Evolutionary conservation across 2,888 invertebrate species (phyloP).

Genomic region (Augochlorella aurata): DNA sequence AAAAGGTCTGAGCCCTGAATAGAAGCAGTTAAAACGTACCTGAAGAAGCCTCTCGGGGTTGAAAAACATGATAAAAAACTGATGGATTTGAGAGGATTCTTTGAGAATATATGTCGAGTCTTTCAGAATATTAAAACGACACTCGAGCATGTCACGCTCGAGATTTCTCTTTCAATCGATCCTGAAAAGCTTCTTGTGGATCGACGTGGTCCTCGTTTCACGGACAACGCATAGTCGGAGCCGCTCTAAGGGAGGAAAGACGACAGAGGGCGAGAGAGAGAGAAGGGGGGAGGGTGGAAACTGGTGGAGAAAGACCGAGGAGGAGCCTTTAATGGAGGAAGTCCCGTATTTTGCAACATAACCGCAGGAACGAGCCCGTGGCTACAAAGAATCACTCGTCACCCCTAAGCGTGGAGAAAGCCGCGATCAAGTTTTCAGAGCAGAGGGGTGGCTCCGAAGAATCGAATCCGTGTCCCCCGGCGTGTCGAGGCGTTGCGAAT

Average conservation of each 20-base stretch:
- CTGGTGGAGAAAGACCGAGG: too few species aligned
- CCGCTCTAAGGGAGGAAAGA: background rate
- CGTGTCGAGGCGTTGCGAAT: constrained; percentile 40
- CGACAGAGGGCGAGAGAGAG: too few species aligned
- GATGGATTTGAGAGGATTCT: background rate
- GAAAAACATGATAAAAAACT: background rate
- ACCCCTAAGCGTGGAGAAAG: constrained; percentile 57
- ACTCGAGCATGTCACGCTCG: constrained; percentile 6
- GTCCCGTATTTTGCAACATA: constrained; percentile 69
- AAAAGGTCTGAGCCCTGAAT: background rate
- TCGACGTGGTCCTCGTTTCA: constrained; percentile 34
- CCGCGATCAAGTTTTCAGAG: constrained; percentile 66
- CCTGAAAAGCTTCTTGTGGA: constrained; percentile 28
- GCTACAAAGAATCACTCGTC: constrained; percentile 72
- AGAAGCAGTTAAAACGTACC: background rate
- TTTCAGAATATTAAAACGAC: constrained; percentile 19
- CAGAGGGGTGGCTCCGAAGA: constrained; percentile 56
- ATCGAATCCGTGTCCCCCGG: constrained; percentile 55
- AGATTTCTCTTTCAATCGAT: constrained; percentile 38
- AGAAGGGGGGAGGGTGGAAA: too few species aligned
- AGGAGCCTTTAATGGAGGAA: constrained; percentile 64
- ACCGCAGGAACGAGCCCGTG: constrained; percentile 66
- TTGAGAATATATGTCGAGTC: background rate
- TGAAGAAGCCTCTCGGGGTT: background rate
- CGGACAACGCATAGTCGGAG: constrained; percentile 18